A percentile compares a stretch with the other conserved stretches of the same genome.
phyloP scores from a whole-genome alignment of 2,113 vertebrate genomes.

The Cynopterus brachyotis region DNA sequence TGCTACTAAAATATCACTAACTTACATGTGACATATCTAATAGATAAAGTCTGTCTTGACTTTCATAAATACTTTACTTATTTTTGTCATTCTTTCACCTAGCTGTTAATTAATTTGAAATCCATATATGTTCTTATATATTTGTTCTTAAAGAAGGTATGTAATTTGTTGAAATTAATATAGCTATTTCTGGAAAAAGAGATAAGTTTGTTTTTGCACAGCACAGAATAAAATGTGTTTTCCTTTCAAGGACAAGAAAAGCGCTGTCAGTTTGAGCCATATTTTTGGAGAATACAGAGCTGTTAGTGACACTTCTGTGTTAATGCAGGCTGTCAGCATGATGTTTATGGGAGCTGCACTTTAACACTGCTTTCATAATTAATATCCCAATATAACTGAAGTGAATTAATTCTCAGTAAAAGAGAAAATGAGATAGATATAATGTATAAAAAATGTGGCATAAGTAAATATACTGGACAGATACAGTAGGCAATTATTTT shows the following conservation, averaged over 20 bases:
- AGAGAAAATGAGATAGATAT: not conserved
- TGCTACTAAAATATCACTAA: not conserved
- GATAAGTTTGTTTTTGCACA: not conserved
- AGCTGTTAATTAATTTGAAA: slow-evolving; percentile 13
- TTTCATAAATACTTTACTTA: not conserved
- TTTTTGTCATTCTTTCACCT: not conserved
- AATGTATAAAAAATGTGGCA: not conserved
- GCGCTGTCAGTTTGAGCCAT: not conserved
- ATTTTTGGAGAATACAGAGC: not conserved
- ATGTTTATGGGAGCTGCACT: not conserved
- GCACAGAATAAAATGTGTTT: not conserved
- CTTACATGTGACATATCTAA: not conserved
- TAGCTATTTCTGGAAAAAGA: not conserved
- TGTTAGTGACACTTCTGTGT: not conserved
- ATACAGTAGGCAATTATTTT: not conserved
- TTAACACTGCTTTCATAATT: not conserved
- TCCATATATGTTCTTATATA: not conserved
- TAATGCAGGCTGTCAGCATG: not conserved
- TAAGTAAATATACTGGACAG: not conserved
- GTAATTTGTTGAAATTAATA: not conserved
- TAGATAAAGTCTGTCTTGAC: not conserved
- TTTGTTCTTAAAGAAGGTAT: not conserved
- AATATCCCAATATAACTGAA: not conserved
- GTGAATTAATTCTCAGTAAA: not conserved
- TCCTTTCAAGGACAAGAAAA: not conserved